Percentiles rank a stretch among this genome's conserved stretches.
These are phyloP conservation scores for Lycaena phlaeas DNA, from an alignment of 2,888 invertebrate genomes.

Conservation along the genomic window DNA sequence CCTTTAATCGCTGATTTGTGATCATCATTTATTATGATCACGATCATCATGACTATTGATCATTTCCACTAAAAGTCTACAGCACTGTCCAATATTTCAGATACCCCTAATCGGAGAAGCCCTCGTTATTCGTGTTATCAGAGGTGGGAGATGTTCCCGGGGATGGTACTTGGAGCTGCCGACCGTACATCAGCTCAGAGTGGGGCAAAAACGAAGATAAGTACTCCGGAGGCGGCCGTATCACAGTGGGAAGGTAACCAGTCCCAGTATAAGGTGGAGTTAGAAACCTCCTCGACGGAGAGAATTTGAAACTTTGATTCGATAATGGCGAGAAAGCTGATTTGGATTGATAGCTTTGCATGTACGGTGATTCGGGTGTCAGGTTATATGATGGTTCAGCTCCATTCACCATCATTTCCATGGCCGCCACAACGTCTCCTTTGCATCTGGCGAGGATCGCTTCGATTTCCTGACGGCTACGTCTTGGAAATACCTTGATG, in stretches of 20 bases:
- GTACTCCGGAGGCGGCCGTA: constrained; percentile 70
- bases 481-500: constrained; percentile 90
- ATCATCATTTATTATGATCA: too few relatives aligned
- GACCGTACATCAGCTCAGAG: constrained; percentile 58
- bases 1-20: too few relatives aligned
- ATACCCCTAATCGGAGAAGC: constrained; percentile 60
- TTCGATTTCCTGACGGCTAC: constrained; percentile 90
- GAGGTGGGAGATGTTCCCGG: constrained; percentile 67
- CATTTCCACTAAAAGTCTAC: constrained; percentile 13
- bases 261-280: constrained; percentile 89
- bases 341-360: constrained; percentile 69
- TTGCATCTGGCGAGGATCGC: constrained; percentile 86
- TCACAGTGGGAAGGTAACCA: constrained; percentile 86
- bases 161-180: constrained; percentile 57
- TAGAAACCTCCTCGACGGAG: constrained; percentile 82
- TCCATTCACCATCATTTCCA: constrained; percentile 89
- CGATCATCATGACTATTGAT: too few relatives aligned
- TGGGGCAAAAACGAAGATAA: constrained; percentile 60
- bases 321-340: constrained; percentile 86
- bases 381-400: constrained; percentile 49
- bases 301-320: constrained; percentile 75
- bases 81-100: constrained; percentile 34
- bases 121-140: constrained; percentile 65
- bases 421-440: constrained; percentile 93
- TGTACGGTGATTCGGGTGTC: constrained; percentile 57